These are phyloP conservation scores for Halcyon chelicuti DNA, from an alignment of 2,797 vertebrate species.

Conservation along the genomic window DNA sequence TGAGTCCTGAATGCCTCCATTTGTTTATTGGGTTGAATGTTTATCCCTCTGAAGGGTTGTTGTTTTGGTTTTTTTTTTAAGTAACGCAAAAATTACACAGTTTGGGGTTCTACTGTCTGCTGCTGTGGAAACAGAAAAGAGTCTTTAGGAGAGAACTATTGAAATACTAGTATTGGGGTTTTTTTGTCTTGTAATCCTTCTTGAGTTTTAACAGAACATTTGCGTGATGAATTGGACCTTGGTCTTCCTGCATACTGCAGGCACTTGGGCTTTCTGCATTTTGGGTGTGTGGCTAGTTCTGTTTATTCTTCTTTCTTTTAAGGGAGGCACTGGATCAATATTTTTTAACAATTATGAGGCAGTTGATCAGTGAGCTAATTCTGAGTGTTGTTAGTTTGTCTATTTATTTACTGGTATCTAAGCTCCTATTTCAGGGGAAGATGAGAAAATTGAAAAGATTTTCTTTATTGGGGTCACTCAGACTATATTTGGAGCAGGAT, in stretches of 20 bases:
- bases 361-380: not conserved
- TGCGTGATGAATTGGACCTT: not conserved
- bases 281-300: not conserved
- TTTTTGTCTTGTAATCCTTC: not conserved
- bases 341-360: not conserved
- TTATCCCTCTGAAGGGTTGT: not conserved
- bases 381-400: not conserved
- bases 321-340: not conserved
- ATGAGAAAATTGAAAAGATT: not conserved
- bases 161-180: not conserved
- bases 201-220: not conserved
- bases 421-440: not conserved
- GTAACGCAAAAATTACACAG: not conserved
- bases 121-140: not conserved
- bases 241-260: not conserved
- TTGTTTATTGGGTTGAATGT: not conserved
- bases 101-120: not conserved
- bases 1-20: conserved; percentile 9
- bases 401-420: not conserved
- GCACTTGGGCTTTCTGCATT: not conserved
- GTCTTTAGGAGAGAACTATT: not conserved
- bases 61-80: not conserved
- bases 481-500: not conserved
- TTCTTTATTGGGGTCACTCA: not conserved
- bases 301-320: not conserved